Conservation (phyloP, 1,140 invertebrate genomes). For the Papilio glaucus region DNA sequence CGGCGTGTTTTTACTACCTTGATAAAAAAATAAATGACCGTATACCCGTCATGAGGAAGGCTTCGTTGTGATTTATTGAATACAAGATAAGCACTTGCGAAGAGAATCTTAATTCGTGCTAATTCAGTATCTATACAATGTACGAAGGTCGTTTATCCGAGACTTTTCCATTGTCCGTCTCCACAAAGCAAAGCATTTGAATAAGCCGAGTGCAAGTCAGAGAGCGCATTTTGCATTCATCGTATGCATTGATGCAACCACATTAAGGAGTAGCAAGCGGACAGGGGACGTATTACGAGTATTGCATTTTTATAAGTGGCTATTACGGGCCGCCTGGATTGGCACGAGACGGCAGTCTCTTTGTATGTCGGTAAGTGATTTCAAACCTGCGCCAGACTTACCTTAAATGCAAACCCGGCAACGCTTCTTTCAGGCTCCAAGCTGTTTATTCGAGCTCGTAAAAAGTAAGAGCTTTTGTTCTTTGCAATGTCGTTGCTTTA, state of each 20-base stretch:
- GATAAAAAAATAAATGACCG: background rate
- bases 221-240: constrained; percentile 69
- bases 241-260: constrained; percentile 57
- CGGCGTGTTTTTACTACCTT: background rate
- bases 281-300: constrained; percentile 65
- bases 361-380: constrained; percentile 35
- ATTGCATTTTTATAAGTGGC: constrained; percentile 72
- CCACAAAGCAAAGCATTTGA: constrained; percentile 44
- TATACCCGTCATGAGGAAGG: constrained; percentile 6
- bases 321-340: constrained; percentile 56
- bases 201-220: constrained; percentile 53
- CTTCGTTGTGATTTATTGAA: constrained; percentile 1
- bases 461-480: constrained; percentile 18
- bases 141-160: no score
- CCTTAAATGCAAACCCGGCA: background rate
- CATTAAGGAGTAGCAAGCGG: constrained; percentile 66
- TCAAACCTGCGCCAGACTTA: constrained; percentile 37
- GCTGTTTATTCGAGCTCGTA: constrained; percentile 25
- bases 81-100: constrained; percentile 4
- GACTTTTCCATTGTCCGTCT: constrained; percentile 36
- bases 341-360: constrained; percentile 45
- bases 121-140: constrained; percentile 26
- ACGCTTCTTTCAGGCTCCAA: no score
- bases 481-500: background rate
- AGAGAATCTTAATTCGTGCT: constrained; percentile 4